Percentiles rank a stretch among this genome's conserved stretches.
phyloP scores from a whole-genome alignment of 2,888 invertebrate genomes.

The Ophion slaviceki region DNA sequence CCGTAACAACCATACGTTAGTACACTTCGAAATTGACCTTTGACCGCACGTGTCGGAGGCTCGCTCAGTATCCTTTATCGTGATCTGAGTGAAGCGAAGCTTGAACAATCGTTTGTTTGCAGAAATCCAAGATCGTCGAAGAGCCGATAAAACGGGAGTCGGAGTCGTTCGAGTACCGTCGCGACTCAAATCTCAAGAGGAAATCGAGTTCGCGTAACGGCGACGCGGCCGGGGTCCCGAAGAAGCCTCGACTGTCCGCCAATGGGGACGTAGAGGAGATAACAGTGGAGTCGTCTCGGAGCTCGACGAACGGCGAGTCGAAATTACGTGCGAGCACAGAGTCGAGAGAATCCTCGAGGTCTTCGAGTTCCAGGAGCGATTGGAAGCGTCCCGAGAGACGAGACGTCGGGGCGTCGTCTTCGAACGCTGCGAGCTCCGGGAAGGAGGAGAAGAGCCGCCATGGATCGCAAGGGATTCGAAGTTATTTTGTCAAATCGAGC shows the following conservation, averaged over 20 bases:
- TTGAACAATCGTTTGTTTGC: not conserved
- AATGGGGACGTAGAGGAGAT: not conserved
- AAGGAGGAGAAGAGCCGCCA: not conserved
- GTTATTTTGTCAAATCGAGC: not conserved
- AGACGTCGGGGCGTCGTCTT: not conserved
- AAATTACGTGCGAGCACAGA: not conserved
- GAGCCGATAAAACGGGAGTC: not conserved
- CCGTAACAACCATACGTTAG: no score
- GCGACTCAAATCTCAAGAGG: conserved; percentile 3
- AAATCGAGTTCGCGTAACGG: not conserved
- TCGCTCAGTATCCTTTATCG: not conserved
- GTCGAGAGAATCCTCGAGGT: not conserved
- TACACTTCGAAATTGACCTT: no score
- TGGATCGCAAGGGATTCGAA: not conserved
- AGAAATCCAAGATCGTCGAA: not conserved
- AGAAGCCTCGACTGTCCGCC: not conserved
- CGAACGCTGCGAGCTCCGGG: not conserved
- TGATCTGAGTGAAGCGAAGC: not conserved
- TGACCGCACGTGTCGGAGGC: no score
- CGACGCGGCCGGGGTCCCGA: not conserved
- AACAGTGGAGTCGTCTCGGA: not conserved
- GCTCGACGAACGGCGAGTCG: not conserved
- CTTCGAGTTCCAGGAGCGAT: not conserved
- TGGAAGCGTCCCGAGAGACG: not conserved
- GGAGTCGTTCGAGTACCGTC: not conserved